Evolutionary conservation across 1,140 invertebrate genomes (phyloP).

Genomic region (Delia radicum): DNA sequence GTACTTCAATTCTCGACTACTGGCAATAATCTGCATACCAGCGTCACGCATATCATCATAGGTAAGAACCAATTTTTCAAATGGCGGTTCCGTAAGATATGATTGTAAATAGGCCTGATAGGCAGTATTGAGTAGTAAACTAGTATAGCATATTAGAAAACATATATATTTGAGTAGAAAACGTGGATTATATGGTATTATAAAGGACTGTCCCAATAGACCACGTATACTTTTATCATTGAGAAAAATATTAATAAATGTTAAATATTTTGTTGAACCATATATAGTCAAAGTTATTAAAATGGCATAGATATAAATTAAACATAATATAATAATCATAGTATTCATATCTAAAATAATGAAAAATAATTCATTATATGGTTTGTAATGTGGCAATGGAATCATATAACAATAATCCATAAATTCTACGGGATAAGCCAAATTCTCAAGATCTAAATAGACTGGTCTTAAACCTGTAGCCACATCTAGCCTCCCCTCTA

Average conservation of each 20-base stretch:
- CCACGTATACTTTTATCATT: conserved; percentile 28
- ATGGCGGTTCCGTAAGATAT: neutral
- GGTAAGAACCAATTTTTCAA: neutral
- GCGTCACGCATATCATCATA: conserved; percentile 14
- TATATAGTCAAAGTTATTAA: neutral
- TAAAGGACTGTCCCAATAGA: conserved; percentile 25
- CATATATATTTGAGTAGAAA: neutral
- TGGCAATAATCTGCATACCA: neutral
- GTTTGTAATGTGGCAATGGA: neutral
- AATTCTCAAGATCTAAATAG: neutral
- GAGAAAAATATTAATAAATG: conserved; percentile 11
- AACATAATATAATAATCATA: neutral
- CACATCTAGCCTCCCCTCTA: neutral
- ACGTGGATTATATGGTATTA: neutral
- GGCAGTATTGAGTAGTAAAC: conserved; percentile 8
- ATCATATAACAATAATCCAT: conserved; percentile 1
- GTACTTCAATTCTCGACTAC: neutral
- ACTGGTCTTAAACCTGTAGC: neutral
- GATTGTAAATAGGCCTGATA: conserved; percentile 27
- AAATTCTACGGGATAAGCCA: neutral
- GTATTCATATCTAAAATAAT: neutral
- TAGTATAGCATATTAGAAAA: conserved; percentile 23
- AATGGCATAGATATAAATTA: neutral
- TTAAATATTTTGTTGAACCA: neutral
- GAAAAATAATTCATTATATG: neutral